phyloP scores from a whole-genome alignment of 1,140 invertebrate genomes.

The Ceratosolen solmsi region DNA sequence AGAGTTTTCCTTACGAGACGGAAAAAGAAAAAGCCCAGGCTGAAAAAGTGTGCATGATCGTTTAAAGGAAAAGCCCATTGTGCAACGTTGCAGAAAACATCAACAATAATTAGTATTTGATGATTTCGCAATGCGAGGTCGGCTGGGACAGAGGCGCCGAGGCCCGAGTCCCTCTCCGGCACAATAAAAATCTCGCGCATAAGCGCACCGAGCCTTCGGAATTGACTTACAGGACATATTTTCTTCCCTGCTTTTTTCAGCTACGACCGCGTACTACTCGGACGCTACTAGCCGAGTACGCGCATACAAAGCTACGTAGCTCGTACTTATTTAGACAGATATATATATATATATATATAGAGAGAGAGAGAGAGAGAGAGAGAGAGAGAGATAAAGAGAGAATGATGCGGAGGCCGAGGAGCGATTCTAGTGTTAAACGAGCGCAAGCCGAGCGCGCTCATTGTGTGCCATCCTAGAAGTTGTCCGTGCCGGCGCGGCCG shows the following conservation, averaged over 20 bases:
- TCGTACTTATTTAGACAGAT: neutral
- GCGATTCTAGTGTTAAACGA: neutral
- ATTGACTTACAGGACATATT: neutral
- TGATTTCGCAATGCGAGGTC: conserved; percentile 6
- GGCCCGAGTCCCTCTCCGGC: neutral
- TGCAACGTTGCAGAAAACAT: conserved; percentile 13
- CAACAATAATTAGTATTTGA: conserved; percentile 44
- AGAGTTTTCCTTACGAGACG: neutral
- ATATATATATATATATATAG: too few species aligned
- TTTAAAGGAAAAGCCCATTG: conserved; percentile 29
- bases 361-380: too few species aligned
- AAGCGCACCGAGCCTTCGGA: neutral
- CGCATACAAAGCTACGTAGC: too few species aligned
- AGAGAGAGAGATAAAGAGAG: too few species aligned
- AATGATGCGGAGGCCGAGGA: too few species aligned
- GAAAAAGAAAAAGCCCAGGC: neutral
- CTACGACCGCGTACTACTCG: neutral
- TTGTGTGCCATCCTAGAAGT: conserved; percentile 19
- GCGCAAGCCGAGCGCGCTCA: neutral
- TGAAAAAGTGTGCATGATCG: neutral
- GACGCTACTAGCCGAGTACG: neutral
- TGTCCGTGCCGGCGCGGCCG: neutral
- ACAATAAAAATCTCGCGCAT: conserved; percentile 5
- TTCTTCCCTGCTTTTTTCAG: neutral
- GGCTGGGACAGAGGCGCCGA: neutral